Evolutionary conservation across 2,888 invertebrate species (phyloP).

Genomic region (Chymomyza amoena): DNA sequence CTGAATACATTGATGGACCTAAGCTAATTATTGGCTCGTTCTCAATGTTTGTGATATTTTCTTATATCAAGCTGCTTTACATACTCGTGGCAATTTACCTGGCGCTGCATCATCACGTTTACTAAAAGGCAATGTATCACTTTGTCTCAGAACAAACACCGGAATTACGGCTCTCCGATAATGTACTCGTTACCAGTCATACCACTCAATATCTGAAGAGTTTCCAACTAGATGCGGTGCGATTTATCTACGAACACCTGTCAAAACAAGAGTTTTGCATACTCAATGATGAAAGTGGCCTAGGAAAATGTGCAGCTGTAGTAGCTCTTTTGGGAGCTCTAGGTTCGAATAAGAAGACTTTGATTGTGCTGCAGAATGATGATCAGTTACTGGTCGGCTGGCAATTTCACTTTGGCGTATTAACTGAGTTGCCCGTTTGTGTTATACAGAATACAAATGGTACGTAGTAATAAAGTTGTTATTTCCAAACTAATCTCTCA

Average conservation of each 20-base stretch:
- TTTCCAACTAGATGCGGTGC: conserved; percentile 75
- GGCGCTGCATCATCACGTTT: conserved; percentile 63
- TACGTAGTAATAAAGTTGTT: conserved; percentile 30
- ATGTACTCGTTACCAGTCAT: conserved; percentile 62
- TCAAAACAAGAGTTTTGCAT: conserved; percentile 71
- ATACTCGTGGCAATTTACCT: conserved; percentile 76
- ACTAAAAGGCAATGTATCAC: conserved; percentile 68
- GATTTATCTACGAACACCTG: conserved; percentile 72
- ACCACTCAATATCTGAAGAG: conserved; percentile 73
- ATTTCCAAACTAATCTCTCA: background rate
- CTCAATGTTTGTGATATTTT: conserved; percentile 78
- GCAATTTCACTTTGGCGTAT: conserved; percentile 75
- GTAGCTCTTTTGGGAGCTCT: conserved; percentile 66
- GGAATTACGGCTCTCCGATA: conserved; percentile 63
- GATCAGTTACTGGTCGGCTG: conserved; percentile 71
- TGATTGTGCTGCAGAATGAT: conserved; percentile 75
- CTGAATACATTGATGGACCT: conserved; percentile 74
- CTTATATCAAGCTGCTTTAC: conserved; percentile 76
- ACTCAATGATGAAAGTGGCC: conserved; percentile 76
- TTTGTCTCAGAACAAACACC: conserved; percentile 70
- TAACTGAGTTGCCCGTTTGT: conserved; percentile 65
- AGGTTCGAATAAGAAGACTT: conserved; percentile 59
- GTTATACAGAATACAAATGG: conserved; percentile 66
- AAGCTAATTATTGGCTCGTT: conserved; percentile 73
- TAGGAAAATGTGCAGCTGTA: conserved; percentile 74